Conservation (phyloP, 2,113 vertebrate species). For the Chaetorhynchus papuensis region DNA sequence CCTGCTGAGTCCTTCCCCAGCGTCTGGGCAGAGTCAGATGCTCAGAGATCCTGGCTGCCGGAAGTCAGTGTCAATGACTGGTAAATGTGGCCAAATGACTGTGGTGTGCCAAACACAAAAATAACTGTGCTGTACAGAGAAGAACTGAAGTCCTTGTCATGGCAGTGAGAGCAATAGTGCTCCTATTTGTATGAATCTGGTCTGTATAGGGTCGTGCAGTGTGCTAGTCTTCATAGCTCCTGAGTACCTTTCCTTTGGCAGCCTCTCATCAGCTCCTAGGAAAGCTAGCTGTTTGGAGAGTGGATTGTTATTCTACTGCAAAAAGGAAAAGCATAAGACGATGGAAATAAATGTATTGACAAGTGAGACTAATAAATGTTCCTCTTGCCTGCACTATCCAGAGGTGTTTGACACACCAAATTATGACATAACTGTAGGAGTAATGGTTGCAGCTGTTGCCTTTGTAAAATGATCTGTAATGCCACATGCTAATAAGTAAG, state of each 20-base stretch:
- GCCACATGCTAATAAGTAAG: constrained; percentile 63
- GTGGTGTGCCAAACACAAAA: not conserved
- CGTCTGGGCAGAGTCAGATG: not conserved
- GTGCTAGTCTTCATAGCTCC: not conserved
- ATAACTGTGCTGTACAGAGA: not conserved
- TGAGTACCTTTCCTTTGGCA: not conserved
- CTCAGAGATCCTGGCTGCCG: not conserved
- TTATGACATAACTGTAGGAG: constrained; percentile 68
- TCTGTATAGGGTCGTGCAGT: not conserved
- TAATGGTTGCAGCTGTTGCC: constrained; percentile 72
- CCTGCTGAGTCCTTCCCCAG: not conserved
- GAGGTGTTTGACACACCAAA: constrained; percentile 69
- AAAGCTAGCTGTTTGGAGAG: constrained; percentile 12
- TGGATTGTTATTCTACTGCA: constrained; percentile 31
- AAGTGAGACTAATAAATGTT: constrained; percentile 71
- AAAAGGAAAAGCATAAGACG: not conserved
- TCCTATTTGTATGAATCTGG: not conserved
- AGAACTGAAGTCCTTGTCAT: not conserved
- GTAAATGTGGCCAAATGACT: not conserved
- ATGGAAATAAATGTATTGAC: constrained; percentile 62
- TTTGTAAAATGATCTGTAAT: constrained; percentile 73
- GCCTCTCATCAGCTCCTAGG: not conserved
- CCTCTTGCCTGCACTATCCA: constrained; percentile 16
- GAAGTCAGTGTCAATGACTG: not conserved
- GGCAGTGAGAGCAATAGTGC: not conserved